These are phyloP conservation scores for Arothron firmamentum DNA, from an alignment of 2,113 vertebrate species.

Conservation along the genomic window DNA sequence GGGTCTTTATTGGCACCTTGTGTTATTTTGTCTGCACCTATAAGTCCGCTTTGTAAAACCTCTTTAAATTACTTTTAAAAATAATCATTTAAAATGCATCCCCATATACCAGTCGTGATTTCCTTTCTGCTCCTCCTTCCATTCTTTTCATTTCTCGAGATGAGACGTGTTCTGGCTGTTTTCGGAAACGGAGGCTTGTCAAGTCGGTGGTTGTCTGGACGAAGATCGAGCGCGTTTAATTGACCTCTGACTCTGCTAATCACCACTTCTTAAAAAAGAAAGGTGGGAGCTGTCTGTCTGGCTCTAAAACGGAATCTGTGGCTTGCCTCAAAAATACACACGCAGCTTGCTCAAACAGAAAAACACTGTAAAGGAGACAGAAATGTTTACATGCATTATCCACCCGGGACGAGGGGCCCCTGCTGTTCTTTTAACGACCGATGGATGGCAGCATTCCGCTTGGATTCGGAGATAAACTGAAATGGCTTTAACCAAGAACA, in stretches of 20 bases:
- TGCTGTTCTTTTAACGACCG: not conserved
- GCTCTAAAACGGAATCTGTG: no score
- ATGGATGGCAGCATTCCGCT: slow-evolving; percentile 37
- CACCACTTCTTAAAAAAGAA: slow-evolving; percentile 18
- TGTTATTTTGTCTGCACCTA: not conserved
- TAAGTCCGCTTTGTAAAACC: not conserved
- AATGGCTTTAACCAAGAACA: not conserved
- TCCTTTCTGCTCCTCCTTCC: slow-evolving; percentile 7
- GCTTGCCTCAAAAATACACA: no score
- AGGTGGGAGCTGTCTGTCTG: not conserved
- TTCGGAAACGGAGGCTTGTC: slow-evolving; percentile 11
- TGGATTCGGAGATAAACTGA: not conserved
- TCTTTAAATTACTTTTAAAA: not conserved
- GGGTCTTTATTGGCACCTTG: not conserved
- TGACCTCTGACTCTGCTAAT: slow-evolving; percentile 25
- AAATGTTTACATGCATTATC: no score
- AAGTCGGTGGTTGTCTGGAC: slow-evolving; percentile 14
- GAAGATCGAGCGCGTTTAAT: slow-evolving; percentile 47
- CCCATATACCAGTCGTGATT: not conserved
- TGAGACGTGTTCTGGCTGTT: slow-evolving; percentile 11
- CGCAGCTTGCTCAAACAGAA: no score
- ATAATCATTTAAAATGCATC: not conserved
- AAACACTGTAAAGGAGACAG: no score
- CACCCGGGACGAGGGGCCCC: no score
- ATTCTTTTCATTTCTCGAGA: slow-evolving; percentile 1